Conservation (phyloP, 2,113 vertebrate genomes). For the Rynchops niger region DNA sequence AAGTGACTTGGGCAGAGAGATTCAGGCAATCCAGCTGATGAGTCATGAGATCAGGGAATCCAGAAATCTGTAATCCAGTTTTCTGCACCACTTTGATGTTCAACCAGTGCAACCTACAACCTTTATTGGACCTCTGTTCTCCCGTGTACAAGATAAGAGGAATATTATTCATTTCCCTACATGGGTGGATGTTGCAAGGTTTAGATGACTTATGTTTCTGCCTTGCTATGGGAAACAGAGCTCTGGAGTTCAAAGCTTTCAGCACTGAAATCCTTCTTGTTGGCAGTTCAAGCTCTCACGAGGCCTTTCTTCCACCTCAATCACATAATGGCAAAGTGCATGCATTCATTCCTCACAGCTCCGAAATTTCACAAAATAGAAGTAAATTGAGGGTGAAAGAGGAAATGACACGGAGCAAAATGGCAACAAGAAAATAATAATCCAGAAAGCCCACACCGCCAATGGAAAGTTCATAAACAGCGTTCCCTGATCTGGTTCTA, state of each 20-base stretch:
- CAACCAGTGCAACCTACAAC: neutral
- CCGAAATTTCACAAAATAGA: neutral
- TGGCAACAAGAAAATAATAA: conserved; percentile 13
- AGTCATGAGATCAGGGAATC: conserved; percentile 5
- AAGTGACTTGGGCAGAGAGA: neutral
- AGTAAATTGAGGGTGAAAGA: conserved; percentile 26
- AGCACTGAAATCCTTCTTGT: conserved; percentile 39
- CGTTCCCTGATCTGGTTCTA: neutral
- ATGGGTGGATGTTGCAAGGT: neutral
- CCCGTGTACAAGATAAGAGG: neutral
- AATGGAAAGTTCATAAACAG: neutral
- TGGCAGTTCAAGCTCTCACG: conserved; percentile 24
- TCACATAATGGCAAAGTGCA: neutral
- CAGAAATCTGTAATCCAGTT: conserved; percentile 26
- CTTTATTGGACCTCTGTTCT: neutral
- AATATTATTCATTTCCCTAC: neutral
- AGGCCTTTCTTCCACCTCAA: neutral
- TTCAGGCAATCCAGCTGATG: neutral
- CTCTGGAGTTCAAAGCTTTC: conserved; percentile 48
- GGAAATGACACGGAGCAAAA: conserved; percentile 12
- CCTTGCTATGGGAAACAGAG: conserved; percentile 7
- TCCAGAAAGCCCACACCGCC: neutral
- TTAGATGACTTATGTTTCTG: conserved; percentile 25
- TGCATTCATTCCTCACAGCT: neutral
- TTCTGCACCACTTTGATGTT: neutral